Evolutionary conservation across 2,113 vertebrate species (phyloP).

Genomic region (Platycercus adscitus): DNA sequence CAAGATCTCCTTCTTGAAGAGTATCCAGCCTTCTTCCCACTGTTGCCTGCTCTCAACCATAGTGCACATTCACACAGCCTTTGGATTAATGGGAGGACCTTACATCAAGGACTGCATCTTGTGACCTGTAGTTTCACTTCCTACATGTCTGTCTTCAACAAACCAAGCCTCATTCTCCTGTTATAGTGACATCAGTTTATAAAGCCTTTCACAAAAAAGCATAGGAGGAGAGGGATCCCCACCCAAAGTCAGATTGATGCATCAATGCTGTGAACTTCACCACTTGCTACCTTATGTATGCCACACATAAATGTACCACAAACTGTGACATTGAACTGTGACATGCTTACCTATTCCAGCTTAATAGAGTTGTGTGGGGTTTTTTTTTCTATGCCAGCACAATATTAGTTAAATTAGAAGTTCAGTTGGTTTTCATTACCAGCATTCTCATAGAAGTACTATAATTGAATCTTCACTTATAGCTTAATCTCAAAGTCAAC

Average conservation of each 20-base stretch:
- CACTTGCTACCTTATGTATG: accelerated
- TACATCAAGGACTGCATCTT: neutral
- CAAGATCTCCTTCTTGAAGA: neutral
- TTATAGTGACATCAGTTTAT: neutral
- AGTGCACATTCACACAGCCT: accelerated
- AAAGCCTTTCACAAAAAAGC: neutral
- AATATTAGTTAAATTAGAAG: neutral
- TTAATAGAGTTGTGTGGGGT: neutral
- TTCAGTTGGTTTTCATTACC: neutral
- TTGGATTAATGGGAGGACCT: neutral
- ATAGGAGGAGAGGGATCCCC: neutral
- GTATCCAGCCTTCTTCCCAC: neutral
- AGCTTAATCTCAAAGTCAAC: neutral
- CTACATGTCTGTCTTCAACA: neutral
- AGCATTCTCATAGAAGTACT: neutral
- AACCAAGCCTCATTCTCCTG: neutral
- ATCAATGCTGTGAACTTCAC: neutral
- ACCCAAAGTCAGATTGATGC: neutral
- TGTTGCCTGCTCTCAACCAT: neutral
- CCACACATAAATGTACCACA: accelerated
- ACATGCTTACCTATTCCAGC: neutral
- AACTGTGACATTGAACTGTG: neutral
- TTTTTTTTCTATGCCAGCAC: neutral
- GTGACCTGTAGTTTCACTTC: neutral
- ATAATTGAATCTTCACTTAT: neutral